These are phyloP conservation scores for Apoderus coryli DNA, from an alignment of 2,888 invertebrate genomes.

Conservation along the genomic window DNA sequence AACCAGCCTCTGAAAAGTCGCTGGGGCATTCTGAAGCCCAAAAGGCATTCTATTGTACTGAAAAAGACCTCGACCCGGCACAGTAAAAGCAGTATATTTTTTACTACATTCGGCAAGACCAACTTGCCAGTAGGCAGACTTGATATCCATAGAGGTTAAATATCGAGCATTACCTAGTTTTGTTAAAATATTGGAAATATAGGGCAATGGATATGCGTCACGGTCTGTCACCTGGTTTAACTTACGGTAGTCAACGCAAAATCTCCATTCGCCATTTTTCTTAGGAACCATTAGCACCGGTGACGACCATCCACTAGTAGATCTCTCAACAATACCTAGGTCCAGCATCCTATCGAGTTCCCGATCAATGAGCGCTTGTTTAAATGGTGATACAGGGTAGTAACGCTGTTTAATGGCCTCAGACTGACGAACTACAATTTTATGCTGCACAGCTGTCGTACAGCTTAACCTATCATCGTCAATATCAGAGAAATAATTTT, in stretches of 20 bases:
- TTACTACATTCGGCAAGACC: constrained; percentile 15
- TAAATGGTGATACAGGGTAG: constrained; percentile 12
- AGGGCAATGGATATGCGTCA: constrained; percentile 23
- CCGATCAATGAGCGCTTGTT: constrained; percentile 11
- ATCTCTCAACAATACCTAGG: constrained; percentile 18
- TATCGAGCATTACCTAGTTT: too few species aligned
- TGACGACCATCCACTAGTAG: constrained; percentile 18
- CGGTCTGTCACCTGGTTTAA: constrained; percentile 21
- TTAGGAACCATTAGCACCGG: constrained; percentile 19
- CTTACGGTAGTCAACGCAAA: constrained; percentile 22
- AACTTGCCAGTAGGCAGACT: constrained; percentile 21
- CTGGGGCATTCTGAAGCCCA: too few species aligned
- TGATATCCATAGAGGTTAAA: too few species aligned
- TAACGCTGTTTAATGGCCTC: constrained; percentile 14
- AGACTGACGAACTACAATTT: too few species aligned
- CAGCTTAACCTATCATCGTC: too few species aligned
- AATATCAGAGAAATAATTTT: too few species aligned
- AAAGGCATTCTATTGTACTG: too few species aligned
- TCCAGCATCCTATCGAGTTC: constrained; percentile 24
- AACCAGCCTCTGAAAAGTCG: constrained; percentile 22
- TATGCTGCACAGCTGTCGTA: too few species aligned
- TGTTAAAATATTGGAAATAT: too few species aligned
- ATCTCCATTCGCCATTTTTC: constrained; percentile 17
- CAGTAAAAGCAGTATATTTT: too few species aligned
- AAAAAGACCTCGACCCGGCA: too few species aligned